phyloP scores from a whole-genome alignment of 2,113 vertebrate genomes.

The Paradoxurus hermaphroditus region DNA sequence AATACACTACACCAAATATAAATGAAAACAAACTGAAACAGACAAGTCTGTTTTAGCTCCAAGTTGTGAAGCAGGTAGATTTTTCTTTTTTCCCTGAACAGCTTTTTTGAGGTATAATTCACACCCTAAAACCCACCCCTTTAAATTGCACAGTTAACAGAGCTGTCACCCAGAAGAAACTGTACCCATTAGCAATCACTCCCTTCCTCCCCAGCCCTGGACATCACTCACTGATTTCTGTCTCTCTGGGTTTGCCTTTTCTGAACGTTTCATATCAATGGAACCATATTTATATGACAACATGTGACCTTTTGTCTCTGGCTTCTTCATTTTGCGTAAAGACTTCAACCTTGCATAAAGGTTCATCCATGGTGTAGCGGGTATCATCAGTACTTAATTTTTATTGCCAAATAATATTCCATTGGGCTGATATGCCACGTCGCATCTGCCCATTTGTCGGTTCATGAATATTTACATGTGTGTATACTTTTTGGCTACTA shows the following conservation, averaged over 20 bases:
- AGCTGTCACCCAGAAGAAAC: not conserved
- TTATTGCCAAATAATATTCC: not conserved
- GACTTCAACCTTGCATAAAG: too few species aligned
- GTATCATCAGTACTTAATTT: not conserved
- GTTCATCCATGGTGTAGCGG: not conserved
- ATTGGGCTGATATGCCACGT: not conserved
- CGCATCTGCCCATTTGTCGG: not conserved
- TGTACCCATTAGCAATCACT: not conserved
- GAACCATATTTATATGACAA: not conserved
- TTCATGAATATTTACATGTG: not conserved
- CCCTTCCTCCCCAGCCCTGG: not conserved
- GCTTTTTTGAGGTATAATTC: not conserved
- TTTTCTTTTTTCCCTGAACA: not conserved
- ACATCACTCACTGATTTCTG: not conserved
- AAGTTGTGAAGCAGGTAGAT: not conserved
- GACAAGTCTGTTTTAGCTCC: not conserved
- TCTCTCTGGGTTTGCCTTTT: not conserved
- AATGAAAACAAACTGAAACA: not conserved
- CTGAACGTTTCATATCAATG: not conserved
- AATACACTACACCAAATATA: not conserved
- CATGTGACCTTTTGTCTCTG: not conserved
- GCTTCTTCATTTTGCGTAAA: not conserved
- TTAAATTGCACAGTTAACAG: not conserved
- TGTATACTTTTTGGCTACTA: not conserved
- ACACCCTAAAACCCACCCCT: not conserved